Evolutionary conservation across 2,888 invertebrate genomes (phyloP).

Genomic region (Pachydiplax longipennis): DNA sequence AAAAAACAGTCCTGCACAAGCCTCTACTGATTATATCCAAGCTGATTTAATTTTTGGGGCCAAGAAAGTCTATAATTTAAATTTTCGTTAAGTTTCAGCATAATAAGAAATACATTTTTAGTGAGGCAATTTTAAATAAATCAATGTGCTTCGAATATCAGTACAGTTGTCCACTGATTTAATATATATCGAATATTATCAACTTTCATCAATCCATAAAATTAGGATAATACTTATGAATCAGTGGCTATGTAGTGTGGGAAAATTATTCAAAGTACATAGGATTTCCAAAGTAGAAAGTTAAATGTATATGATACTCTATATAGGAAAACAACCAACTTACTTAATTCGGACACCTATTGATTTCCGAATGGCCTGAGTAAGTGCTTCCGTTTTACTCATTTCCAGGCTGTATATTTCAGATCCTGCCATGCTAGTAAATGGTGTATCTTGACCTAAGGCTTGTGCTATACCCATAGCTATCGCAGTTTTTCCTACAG

Average conservation of each 20-base stretch:
- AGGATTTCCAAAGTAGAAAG: neutral
- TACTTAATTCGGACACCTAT: slow-evolving; percentile 95
- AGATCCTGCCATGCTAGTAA: slow-evolving; percentile 97
- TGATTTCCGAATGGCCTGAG: slow-evolving; percentile 95
- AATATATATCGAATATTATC: too few relatives aligned
- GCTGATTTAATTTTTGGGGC: too few relatives aligned
- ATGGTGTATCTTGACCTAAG: slow-evolving; percentile 93
- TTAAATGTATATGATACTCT: neutral
- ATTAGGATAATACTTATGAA: too few relatives aligned
- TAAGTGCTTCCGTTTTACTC: slow-evolving; percentile 98
- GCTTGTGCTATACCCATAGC: slow-evolving; percentile 97
- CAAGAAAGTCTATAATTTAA: too few relatives aligned
- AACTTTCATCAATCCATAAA: too few relatives aligned
- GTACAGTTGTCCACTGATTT: too few relatives aligned
- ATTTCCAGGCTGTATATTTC: slow-evolving; percentile 98
- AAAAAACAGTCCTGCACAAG: too few relatives aligned
- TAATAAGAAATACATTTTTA: too few relatives aligned
- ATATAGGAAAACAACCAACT: slow-evolving; percentile 55
- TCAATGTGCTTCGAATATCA: too few relatives aligned
- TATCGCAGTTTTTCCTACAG: slow-evolving; percentile 95
- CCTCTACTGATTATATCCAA: too few relatives aligned
- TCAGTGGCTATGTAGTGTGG: neutral
- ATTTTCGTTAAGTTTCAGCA: too few relatives aligned
- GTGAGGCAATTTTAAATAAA: too few relatives aligned
- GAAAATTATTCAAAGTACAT: neutral